Base-by-base conservation (phyloP, 2,797 vertebrate genomes). In the Manis crassicaudata region DNA sequence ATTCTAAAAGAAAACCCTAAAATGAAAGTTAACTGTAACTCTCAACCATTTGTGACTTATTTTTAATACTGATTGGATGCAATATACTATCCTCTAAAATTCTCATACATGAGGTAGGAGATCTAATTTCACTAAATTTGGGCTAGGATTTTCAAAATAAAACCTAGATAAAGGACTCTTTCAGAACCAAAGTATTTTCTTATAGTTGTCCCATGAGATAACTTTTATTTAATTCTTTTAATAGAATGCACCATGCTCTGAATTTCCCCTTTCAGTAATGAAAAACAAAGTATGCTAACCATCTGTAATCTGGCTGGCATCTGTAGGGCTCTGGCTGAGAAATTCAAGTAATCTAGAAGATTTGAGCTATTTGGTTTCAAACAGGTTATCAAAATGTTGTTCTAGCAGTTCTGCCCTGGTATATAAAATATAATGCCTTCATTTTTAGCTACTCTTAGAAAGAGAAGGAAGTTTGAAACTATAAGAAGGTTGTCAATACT, bases 111-210 rank as follows among this genome's bases (percentile, higher is more conserved):
- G 40, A 60, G 58, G 18, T 25, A 87, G 80, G 43, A 76, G 23
- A 86, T 82, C n/a, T 87, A 50, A 90, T 54, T 83, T 54, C 27
- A 76, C 52, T 77, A 80, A 88, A 40, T 88, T 79, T 88, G 35
- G 52, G 35, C 4, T 73, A 17, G 40, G 35, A 88, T 56, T 27
- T 82, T 89, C 63, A 95, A 92, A 95, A 60, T 72, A 83, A 83
- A 79, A 46, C 56, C n/a, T 68, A 92, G 14, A 35, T 67, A 52
- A 94, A 60, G 27, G 32, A 95, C 0, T 72, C 86, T 65, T 95
- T 91, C 75, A 87, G 32, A 95, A 92, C 13, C 40, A 81, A 91
- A 93, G 62, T 58, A 84, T 77, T 95, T 86, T 92, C 56, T 76
- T 76, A 82, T 8, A 86, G 68, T 52, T 96, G 37, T 77, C 60